Evolutionary conservation across 92 coral and sea anemone genomes (phyloP).

Genomic region (Palythoa caribaeorum): DNA sequence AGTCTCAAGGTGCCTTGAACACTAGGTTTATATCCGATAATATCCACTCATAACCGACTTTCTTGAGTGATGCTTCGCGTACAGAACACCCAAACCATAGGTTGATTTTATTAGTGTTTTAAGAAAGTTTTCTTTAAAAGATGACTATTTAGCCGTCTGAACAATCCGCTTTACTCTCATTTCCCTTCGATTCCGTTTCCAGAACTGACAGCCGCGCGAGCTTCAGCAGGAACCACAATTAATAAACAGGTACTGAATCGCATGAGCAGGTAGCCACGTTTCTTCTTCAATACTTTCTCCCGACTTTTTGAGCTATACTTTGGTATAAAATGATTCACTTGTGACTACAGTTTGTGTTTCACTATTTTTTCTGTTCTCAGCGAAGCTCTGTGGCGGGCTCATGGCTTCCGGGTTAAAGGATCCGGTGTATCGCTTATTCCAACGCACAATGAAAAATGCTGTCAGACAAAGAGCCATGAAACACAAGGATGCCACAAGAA

Average conservation of each 20-base stretch:
- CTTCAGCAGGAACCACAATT: too few species aligned
- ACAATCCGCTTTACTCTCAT: too few species aligned
- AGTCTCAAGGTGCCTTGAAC: too few species aligned
- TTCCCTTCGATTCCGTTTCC: too few species aligned
- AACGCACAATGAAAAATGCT: conserved; percentile 12
- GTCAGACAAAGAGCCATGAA: conserved; percentile 13
- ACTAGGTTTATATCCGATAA: too few species aligned
- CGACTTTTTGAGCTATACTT: neutral
- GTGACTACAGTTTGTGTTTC: neutral
- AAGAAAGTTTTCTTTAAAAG: too few species aligned
- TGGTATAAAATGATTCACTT: conserved; percentile 3
- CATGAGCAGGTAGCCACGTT: neutral
- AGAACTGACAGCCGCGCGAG: too few species aligned
- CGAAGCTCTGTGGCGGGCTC: conserved; percentile 19
- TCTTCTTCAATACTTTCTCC: neutral
- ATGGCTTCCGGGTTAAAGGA: conserved; percentile 27
- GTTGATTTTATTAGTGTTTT: too few species aligned
- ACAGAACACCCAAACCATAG: too few species aligned
- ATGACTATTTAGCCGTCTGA: too few species aligned
- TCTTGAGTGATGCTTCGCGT: too few species aligned
- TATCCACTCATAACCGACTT: too few species aligned
- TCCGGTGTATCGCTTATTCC: conserved; percentile 47
- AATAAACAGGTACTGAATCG: neutral
- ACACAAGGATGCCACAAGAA: conserved; percentile 23
- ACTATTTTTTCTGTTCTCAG: conserved; percentile 1